A percentile compares a stretch with the other conserved stretches of the same genome.
phyloP scores from a whole-genome alignment of 2,113 vertebrate species.

The Pedionomus torquatus region DNA sequence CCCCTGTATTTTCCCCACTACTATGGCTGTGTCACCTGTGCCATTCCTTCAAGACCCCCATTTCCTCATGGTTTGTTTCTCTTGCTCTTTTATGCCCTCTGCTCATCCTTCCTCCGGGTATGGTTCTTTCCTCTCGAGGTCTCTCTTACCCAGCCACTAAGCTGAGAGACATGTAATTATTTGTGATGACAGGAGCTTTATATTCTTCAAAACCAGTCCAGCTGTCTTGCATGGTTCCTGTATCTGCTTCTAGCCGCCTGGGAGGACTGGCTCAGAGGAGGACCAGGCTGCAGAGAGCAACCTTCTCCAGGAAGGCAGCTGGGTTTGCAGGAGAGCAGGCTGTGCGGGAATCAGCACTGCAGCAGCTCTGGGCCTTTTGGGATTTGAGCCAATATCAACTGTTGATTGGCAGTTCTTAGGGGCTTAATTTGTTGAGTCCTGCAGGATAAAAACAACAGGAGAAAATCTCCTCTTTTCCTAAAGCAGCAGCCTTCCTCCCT shows the following conservation, averaged over 20 bases:
- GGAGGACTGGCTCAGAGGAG: neutral
- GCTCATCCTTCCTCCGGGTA: fast-evolving
- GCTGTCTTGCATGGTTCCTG: neutral
- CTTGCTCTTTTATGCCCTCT: neutral
- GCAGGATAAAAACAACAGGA: constrained; percentile 7
- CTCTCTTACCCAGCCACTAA: neutral
- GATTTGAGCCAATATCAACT: constrained; percentile 27
- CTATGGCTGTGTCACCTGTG: neutral
- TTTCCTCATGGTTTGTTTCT: neutral
- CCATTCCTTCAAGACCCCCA: neutral
- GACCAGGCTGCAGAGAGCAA: fast-evolving
- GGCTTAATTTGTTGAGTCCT: constrained; percentile 43
- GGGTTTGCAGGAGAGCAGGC: neutral
- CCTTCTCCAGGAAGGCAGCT: neutral
- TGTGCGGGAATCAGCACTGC: neutral
- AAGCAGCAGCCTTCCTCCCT: neutral
- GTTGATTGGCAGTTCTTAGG: constrained; percentile 40
- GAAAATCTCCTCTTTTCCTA: constrained; percentile 21
- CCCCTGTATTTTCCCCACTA: fast-evolving
- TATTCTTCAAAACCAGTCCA: neutral
- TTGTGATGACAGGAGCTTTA: neutral
- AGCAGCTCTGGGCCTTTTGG: neutral
- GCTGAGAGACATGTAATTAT: neutral
- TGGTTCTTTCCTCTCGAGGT: neutral
- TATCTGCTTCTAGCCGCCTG: neutral